These are phyloP conservation scores for Takifugu flavidus DNA, from an alignment of 2,113 vertebrate genomes.

Conservation along the genomic window DNA sequence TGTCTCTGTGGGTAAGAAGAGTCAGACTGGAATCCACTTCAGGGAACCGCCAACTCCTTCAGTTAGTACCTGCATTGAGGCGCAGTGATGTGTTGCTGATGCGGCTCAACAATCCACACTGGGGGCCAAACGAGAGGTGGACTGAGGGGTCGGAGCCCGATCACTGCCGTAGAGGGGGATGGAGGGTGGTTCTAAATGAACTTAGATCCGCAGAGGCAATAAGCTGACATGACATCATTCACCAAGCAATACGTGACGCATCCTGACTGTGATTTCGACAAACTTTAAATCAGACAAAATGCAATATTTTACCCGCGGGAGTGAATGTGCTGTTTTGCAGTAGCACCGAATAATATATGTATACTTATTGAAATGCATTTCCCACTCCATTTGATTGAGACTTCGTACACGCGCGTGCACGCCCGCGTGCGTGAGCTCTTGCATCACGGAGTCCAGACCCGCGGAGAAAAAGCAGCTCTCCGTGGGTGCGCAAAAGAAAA, in stretches of 20 bases:
- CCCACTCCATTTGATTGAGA: background rate
- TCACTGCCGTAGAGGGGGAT: constrained; percentile 28
- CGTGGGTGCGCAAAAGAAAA: constrained; percentile 57
- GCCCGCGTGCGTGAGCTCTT: constrained; percentile 23
- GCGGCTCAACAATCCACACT: constrained; percentile 61
- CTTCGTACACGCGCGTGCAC: background rate
- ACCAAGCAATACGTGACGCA: constrained; percentile 51
- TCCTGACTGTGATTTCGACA: constrained; percentile 45
- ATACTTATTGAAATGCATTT: background rate
- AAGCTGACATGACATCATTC: constrained; percentile 68
- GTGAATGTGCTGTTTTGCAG: too few relatives aligned
- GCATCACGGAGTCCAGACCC: constrained; percentile 38
- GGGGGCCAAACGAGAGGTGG: constrained; percentile 49
- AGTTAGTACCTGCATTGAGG: constrained; percentile 71
- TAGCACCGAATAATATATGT: too few relatives aligned
- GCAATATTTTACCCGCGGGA: too few relatives aligned
- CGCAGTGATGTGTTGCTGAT: constrained; percentile 70
- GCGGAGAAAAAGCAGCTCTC: constrained; percentile 55
- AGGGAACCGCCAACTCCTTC: constrained; percentile 66
- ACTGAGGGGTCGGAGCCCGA: constrained; percentile 36
- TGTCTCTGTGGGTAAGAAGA: constrained; percentile 64
- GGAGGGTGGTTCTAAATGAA: constrained; percentile 58
- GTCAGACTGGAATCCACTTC: constrained; percentile 56
- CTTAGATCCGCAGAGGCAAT: constrained; percentile 63
- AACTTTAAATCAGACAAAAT: background rate